Evolutionary conservation across 2,888 invertebrate species (phyloP), one percentile per base, ranked within the genome.

Genomic region (Lasioglossum pauxillum): DNA sequence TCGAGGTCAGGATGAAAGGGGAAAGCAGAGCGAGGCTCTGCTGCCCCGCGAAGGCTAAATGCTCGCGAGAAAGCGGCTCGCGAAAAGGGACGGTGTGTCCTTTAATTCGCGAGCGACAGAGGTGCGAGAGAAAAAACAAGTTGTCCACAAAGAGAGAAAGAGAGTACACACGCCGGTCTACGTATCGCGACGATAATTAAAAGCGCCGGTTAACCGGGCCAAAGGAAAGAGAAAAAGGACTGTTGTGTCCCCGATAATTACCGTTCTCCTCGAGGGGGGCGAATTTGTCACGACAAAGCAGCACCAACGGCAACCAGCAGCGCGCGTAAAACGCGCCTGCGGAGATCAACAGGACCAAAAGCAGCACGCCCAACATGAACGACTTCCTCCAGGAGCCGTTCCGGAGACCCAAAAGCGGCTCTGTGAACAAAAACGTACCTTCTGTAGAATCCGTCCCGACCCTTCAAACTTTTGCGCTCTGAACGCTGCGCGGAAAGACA

Each of bases 351-450:
- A 96, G 91, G 74, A 96, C 94, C 74, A 96, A 95, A 19, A 96
- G 95, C 73, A 95, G 95, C 16, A 96, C 96, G 60, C 95, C 95
- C 86, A 96, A 95, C 86, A 97, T 94, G 60, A 96, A 93, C 79
- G 97, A 95, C 91, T 96, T 96, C 75, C 96, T 96, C 96, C 97
- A 96, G 72, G 97, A 94, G 57, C 94, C 94, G 74, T 92, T 93
- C 74, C 93, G 93, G 46, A 94, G 87, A 75, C 93, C 93, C 75
- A 94, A 71, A 41, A 89, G 93, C 19, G 93, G 93, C 76, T 95
- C 95, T 95, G 91, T 12, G 71, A 89, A 75, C 19, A 27, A 27
- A 35, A 64, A 75, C 10, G 19, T 19, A 19, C 19, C 31, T 35
- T 8, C 35, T 35, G 8, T 16, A 64, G 8, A 53, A 53, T 53